Evolutionary conservation across 2,888 invertebrate genomes (phyloP), one percentile per base, ranked within the genome.

Genomic region (Helicoverpa assulta): DNA sequence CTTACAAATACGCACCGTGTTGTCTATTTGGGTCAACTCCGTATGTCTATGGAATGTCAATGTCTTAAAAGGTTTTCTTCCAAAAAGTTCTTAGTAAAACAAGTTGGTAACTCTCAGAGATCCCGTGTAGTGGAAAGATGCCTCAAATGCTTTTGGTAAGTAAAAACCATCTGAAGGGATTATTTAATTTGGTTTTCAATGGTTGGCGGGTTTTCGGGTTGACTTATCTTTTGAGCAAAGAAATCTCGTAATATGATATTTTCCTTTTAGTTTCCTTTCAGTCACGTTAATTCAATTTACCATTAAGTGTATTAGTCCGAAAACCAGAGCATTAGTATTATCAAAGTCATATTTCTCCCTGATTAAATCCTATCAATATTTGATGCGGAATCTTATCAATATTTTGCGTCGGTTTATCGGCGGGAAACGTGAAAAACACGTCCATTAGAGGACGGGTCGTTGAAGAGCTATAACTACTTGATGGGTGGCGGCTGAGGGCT

Each of bases 1-100:
- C 50, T 56, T 61, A 81, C 71, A 83, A 80, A 81, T 80, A 78
- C 70, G 62, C 47, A 62, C 29, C 63, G 57, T 64, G 57, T 70
- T 71, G 65, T 76, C 78, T 80, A 83, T 83, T 81, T 80, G 65
- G 83, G 82, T 83, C 80, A 80, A 74, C 51, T 68, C 37, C 73
- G 66, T 78, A 66, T 72, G 59, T 70, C 68, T 73, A 78, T 75
- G 73, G 70, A 69, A 79, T 65, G 80, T 70, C 78, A 78, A 81
- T 83, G 84, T 73, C 68, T 81, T 83, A 78, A 80, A 80, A 83
- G 80, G 80, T 70, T 81, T 70, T 59, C 33, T 53, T 57, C 67
- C 60, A 60, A 56, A 72, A 78, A 70, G 54, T 82, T 73, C 37
- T 68, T 56, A 55, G 50, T 37, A 8, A 64, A 67, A 70, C 55